Conservation (phyloP, 2,888 invertebrate genomes). For the Laothoe populi region DNA sequence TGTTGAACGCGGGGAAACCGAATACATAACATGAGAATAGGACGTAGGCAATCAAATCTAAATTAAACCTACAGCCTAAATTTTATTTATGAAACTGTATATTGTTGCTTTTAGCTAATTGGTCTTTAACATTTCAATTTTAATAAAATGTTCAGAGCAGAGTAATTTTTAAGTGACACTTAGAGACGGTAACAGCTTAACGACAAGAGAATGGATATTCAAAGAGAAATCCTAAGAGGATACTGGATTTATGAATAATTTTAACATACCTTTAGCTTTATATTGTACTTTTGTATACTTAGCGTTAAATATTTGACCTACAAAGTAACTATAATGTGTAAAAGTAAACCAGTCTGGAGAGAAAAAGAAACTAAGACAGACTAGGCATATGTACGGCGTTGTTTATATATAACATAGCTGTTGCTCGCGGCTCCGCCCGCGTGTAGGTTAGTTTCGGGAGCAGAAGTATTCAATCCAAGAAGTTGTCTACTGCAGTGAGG, state of each 20-base stretch:
- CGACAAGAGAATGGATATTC: no score
- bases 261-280: not conserved
- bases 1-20: conserved; percentile 12
- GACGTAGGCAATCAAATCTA: conserved; percentile 10
- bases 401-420: not conserved
- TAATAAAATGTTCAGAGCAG: not conserved
- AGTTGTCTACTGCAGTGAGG: no score
- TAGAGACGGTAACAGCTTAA: no score
- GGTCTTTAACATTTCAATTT: not conserved
- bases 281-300: no score
- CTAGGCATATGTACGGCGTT: not conserved
- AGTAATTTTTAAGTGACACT: no score
- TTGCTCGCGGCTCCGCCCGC: no score
- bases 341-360: not conserved
- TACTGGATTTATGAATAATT: no score
- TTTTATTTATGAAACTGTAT: conserved; percentile 1
- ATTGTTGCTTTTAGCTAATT: not conserved
- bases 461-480: no score
- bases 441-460: no score
- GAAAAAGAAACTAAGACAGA: not conserved
- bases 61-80: not conserved
- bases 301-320: not conserved
- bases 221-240: no score
- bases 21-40: conserved; percentile 14
- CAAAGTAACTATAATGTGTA: not conserved